Evolutionary conservation across 2,797 vertebrate species (phyloP).

Genomic region (Pristis pectinata): DNA sequence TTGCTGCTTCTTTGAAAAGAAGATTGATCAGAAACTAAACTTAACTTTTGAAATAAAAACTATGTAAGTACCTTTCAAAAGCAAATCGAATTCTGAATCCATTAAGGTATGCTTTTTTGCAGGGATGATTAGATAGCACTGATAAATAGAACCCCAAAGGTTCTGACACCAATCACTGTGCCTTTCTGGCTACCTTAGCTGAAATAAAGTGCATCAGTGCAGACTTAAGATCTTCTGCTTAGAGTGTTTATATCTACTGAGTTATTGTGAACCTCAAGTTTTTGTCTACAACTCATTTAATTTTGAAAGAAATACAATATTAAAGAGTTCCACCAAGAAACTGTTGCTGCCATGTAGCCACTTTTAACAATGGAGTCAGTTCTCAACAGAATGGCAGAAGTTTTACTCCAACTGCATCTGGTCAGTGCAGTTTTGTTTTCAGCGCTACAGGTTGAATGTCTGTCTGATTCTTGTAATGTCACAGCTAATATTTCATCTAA

Average conservation of each 20-base stretch:
- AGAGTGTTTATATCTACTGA: neutral
- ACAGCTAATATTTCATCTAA: neutral
- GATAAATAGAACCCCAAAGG: neutral
- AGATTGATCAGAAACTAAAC: slow-evolving; percentile 18
- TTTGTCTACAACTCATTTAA: neutral
- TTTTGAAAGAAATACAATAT: neutral
- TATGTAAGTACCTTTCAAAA: neutral
- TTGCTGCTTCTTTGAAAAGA: slow-evolving; percentile 63
- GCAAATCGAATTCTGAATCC: neutral
- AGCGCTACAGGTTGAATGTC: neutral
- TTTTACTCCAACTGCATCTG: neutral
- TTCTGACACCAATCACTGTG: neutral
- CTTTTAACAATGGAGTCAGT: neutral
- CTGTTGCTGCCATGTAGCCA: neutral
- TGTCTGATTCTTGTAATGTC: neutral
- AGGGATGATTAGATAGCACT: neutral
- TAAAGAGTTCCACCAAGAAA: neutral
- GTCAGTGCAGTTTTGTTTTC: neutral
- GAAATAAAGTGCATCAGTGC: neutral
- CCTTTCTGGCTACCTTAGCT: neutral
- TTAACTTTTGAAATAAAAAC: neutral
- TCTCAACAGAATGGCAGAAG: neutral
- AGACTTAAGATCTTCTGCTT: neutral
- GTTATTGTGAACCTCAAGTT: neutral
- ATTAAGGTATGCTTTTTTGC: neutral